A percentile compares a stretch with the other conserved stretches of the same genome.
Conservation (phyloP, 2,888 invertebrate species). For the Drosophila pegasa region DNA sequence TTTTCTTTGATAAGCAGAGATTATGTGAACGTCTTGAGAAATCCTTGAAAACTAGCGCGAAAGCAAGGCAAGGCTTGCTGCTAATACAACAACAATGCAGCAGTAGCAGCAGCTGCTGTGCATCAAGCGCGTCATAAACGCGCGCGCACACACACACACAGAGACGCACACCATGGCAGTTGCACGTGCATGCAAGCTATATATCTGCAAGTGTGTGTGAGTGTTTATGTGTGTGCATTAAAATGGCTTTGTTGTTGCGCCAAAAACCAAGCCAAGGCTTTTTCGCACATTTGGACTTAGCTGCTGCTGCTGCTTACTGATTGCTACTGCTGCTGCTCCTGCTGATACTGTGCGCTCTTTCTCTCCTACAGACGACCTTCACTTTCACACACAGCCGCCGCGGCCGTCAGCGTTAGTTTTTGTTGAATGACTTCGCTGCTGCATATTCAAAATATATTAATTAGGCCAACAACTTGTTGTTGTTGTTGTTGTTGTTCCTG, state of each 20-base stretch:
- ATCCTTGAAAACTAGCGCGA: constrained; percentile 38
- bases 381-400: constrained; percentile 58
- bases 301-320: constrained; percentile 27
- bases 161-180: constrained; percentile 18
- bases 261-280: constrained; percentile 79
- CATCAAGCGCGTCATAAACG: constrained; percentile 70
- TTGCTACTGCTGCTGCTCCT: constrained; percentile 31
- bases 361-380: constrained; percentile 78
- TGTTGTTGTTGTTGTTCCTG: constrained; percentile 28
- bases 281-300: constrained; percentile 68
- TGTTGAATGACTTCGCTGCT: constrained; percentile 48
- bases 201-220: constrained; percentile 23
- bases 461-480: constrained; percentile 61
- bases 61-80: constrained; percentile 33
- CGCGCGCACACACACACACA: constrained; percentile 5
- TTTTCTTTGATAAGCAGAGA: constrained; percentile 4
- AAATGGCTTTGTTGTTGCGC: constrained; percentile 72
- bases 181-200: constrained; percentile 15
- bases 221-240: constrained; percentile 33
- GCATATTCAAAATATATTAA: constrained; percentile 51
- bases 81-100: constrained; percentile 38
- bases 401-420: constrained; percentile 48
- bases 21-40: neutral
- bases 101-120: constrained; percentile 44
- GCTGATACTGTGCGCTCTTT: constrained; percentile 59